These are phyloP conservation scores for Peromyscus californicus DNA, from an alignment of 2,113 vertebrate genomes.

Conservation along the genomic window DNA sequence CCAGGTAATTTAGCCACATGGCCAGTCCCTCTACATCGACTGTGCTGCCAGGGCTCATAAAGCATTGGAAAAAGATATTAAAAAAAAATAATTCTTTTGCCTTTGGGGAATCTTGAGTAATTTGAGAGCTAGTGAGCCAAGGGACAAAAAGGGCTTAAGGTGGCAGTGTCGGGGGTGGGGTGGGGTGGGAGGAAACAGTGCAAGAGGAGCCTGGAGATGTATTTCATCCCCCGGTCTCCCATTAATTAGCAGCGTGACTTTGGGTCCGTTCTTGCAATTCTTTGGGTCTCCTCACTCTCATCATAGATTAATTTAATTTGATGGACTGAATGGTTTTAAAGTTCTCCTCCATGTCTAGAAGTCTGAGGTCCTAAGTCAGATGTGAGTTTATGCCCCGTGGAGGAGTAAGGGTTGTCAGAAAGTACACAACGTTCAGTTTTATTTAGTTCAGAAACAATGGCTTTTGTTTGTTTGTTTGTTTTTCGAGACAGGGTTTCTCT, in stretches of 20 bases:
- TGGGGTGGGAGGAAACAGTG: background rate
- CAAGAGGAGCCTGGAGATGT: background rate
- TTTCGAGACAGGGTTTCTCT: too few relatives aligned
- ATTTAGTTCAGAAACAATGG: background rate
- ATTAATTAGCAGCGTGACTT: background rate
- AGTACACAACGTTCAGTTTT: background rate
- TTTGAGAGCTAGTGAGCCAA: slow-evolving; percentile 63
- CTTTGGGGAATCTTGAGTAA: slow-evolving; percentile 64
- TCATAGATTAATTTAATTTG: background rate
- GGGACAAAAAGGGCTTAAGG: background rate
- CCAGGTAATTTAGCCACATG: slow-evolving; percentile 58
- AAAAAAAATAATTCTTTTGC: slow-evolving; percentile 52
- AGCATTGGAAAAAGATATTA: slow-evolving; percentile 57
- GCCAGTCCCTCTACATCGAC: background rate
- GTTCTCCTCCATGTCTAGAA: slow-evolving; percentile 2
- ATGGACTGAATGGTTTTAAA: background rate
- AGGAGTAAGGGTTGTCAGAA: background rate
- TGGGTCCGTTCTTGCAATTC: background rate
- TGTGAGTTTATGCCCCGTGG: background rate
- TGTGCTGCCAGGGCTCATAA: slow-evolving; percentile 55
- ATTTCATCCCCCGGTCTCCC: background rate
- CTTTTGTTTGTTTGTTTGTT: background rate
- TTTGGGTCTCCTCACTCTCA: background rate
- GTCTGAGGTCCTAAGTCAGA: background rate
- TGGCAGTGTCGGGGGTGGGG: background rate